Evolutionary conservation across 1,140 invertebrate species (phyloP), one percentile per base, ranked within the genome.

Genomic region (Drosophila busckii): DNA sequence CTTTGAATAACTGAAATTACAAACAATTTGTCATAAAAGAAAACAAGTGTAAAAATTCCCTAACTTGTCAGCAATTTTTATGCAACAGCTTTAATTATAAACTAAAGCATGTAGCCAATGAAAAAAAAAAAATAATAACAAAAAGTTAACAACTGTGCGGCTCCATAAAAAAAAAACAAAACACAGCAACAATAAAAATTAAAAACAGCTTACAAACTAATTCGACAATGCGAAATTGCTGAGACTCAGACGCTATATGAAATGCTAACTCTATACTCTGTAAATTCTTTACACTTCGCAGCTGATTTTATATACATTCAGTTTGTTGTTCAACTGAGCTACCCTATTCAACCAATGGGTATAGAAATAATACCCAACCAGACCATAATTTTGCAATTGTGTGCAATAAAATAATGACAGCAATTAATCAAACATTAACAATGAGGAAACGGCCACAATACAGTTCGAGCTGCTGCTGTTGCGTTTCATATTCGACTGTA

Each of bases 401-500:
- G 52, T 61, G 58, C 58, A 71, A 64, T 71, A 71, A 59, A 68
- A 70, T 68, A 68, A 80, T 80, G 68, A 71, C 49, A 53, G 53
- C 52, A 80, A 68, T 67, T 70, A 64, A 40, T 53, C 38, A 31
- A 54, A 32, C 45, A 41, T 16, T 34, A 49, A 48, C 50, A 63
- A 58, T 38, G 63, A 64, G 61, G 61, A 78, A 78, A 65, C 52
- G 49, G 32, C 60, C 22, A 8, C 40, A 49, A 42, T 44, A 22
- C 46, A 23, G n/a, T 32, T 37, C 16, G 12, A 19, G 13, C 9
- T 46, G 25, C n/a, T 23, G 12, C 16, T 42, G 20, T 17, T 13
- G 2, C 19, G 1, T 37, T 26, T n/a, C 1, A n/a, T 7, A 35
- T 13, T 34, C 31, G 13, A 9, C n/a, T n/a, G n/a, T n/a, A n/a